Base-by-base conservation (phyloP, 2,113 vertebrate species). In the Archilochus colubris region DNA sequence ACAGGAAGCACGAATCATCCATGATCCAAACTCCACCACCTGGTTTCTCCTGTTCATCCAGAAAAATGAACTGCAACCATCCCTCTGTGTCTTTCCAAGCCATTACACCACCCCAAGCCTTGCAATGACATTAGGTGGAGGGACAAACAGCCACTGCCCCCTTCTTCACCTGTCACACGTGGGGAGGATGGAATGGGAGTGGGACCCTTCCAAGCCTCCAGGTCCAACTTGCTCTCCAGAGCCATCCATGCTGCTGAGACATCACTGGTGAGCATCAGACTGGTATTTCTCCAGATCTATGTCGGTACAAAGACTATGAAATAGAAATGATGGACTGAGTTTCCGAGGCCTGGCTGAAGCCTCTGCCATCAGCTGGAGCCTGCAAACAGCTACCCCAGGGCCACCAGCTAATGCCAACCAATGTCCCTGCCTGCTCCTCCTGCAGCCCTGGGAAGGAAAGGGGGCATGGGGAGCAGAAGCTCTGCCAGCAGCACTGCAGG, bases 1-100 rank as follows among this genome's bases (percentile, higher is more conserved):
- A 86, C 83, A 76, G 59, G 33, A 85, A 90, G 82, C 88, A 87
- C 86, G 92, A 96, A 79, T 96, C 93, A 95, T 64, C 12, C 67
- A 6, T 33, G 15, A 44, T 24, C 31, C 54, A 33, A 57, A 17
- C 21, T 12, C 28, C 55, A 55, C 10, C 6, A 2, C 48, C 55
- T 3, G 4, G 13, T 66, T 85, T 67, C 46, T 61, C n/a, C 82
- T 0, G 0, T 48, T 55, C 62, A 62, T 8, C n/a, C 2, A 0
- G 25, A 10, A 74, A 57, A 50, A 31, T 27, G 9, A 86, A 22
- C 27, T 31, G n/a, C 36, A 24, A 3, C 22, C 43, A 24, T 28
- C 62, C 50, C 13, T 44, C 58, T n/a, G 50, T 48, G 44, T 40
- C 30, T 22, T 19, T 10, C 61, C 46, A 43, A 86, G 50, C n/a